Evolutionary conservation across 2,888 invertebrate species (phyloP), one percentile per base, ranked within the genome.

Genomic region (Patella caerulea): DNA sequence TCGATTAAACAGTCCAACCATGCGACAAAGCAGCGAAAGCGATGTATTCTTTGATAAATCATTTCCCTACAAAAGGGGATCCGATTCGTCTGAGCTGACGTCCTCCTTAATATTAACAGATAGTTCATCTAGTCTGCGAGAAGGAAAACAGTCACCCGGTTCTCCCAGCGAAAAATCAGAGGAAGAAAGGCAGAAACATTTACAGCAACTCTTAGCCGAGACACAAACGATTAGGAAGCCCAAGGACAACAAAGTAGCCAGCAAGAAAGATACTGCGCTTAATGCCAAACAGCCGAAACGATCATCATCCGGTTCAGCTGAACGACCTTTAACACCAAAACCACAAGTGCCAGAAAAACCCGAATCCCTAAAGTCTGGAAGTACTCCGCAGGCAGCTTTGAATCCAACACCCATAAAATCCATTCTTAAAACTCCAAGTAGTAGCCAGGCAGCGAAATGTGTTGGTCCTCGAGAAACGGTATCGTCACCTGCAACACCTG

Each of bases 1-100:
- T 72, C 79, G 89, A 74, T 82, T 91, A 17, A 86, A 89, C 78
- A 88, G 88, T 76, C 89, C 89, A 17, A 88, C 89, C 4, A 59
- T 73, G 14, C 79, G 75, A 24, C 78, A 77, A 19, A 24, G 70
- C 19, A 34, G 53, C 5, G 80, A 80, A 4, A 76, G 55, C 14
- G 80, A 80, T 11, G 52, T 72, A 2, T 78, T 79, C 29, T 80
- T 78, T 59, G 81, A 77, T 15, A 74, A 73, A 45, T 72, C 74
- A 4, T 78, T 79, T 19, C 59, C 59, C 11, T 59, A 24, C n/a
- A 69, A 65, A 55, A 69, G 73, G 29, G 73, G 65, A n/a, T 65
- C 54, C 7, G 77, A 77, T 19, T 75, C 72, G 17, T 77, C 77
- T 19, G 65, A 65, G 29, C 74, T 59, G 71, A 52, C 73, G 24